phyloP scores from a whole-genome alignment of 2,113 vertebrate genomes.

The Piaya cayana region DNA sequence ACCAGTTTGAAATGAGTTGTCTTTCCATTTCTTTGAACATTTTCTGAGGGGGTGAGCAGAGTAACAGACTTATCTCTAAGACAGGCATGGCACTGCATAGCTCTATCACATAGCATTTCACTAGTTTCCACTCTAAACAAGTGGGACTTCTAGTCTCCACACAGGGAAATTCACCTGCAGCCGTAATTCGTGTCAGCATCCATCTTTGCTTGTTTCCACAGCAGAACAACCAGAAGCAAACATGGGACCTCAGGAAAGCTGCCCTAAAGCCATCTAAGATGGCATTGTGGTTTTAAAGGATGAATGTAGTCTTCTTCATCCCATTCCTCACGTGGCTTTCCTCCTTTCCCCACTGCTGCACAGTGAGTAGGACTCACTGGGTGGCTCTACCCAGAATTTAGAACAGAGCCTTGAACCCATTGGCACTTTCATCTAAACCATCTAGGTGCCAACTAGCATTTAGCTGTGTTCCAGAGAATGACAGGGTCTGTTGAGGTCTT shows the following conservation, averaged over 20 bases:
- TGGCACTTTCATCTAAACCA: not conserved
- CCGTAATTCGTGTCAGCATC: constrained; percentile 23
- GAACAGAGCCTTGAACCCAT: not conserved
- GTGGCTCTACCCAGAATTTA: not conserved
- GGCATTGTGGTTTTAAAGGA: not conserved
- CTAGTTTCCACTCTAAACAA: constrained; percentile 40
- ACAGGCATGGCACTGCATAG: constrained; percentile 11
- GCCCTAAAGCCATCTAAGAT: not conserved
- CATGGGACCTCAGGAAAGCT: not conserved
- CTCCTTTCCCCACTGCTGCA: not conserved
- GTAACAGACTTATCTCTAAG: constrained; percentile 45
- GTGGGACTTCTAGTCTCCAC: constrained; percentile 13
- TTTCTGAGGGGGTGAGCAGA: constrained; percentile 60
- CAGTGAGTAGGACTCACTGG: not conserved
- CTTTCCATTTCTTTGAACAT: constrained; percentile 71
- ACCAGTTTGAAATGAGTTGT: constrained; percentile 56
- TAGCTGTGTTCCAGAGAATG: not conserved
- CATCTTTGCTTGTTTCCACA: not conserved
- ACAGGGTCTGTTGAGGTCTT: not conserved
- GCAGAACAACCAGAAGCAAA: not conserved
- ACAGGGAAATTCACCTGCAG: constrained; percentile 46
- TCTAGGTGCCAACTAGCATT: not conserved
- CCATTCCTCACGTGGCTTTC: not conserved
- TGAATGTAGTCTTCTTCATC: not conserved
- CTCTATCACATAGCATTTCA: not conserved